Evolutionary conservation across 2,888 invertebrate genomes (phyloP).

Genomic region (Ectemnius continuus): DNA sequence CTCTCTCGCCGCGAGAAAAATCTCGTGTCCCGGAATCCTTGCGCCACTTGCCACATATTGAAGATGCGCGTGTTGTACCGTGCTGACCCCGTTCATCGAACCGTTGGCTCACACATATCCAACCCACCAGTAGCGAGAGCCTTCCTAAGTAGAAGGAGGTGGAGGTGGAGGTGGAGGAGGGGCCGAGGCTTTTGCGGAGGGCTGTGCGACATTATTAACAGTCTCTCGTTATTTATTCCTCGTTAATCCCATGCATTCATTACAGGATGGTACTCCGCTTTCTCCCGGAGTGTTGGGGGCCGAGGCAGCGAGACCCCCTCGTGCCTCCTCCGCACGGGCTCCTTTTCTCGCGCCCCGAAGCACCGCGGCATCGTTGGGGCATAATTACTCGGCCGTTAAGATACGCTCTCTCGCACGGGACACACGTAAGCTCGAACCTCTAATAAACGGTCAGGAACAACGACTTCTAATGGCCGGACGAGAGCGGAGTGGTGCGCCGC

Average conservation of each 20-base stretch:
- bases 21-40: too few relatives aligned
- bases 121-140: too few relatives aligned
- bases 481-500: conserved; percentile 38
- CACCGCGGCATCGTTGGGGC: conserved; percentile 42
- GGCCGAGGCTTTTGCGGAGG: conserved; percentile 5
- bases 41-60: not conserved
- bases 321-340: conserved; percentile 3
- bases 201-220: conserved; percentile 59
- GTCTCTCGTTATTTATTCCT: conserved; percentile 66
- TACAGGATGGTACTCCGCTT: conserved; percentile 55
- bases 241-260: conserved; percentile 65
- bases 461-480: conserved; percentile 60
- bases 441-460: conserved; percentile 64
- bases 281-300: conserved; percentile 49
- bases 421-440: conserved; percentile 48
- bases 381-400: conserved; percentile 62
- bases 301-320: conserved; percentile 1
- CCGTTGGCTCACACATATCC: conserved; percentile 32
- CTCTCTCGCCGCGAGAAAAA: too few relatives aligned
- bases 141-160: conserved; percentile 9
- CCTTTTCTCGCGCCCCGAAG: conserved; percentile 12
- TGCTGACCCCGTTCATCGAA: conserved; percentile 48
- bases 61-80: not conserved
- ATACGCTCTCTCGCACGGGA: conserved; percentile 54
- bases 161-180: conserved; percentile 2